Conservation (phyloP, 2,888 invertebrate genomes). For the Palloptera scutellata region DNA sequence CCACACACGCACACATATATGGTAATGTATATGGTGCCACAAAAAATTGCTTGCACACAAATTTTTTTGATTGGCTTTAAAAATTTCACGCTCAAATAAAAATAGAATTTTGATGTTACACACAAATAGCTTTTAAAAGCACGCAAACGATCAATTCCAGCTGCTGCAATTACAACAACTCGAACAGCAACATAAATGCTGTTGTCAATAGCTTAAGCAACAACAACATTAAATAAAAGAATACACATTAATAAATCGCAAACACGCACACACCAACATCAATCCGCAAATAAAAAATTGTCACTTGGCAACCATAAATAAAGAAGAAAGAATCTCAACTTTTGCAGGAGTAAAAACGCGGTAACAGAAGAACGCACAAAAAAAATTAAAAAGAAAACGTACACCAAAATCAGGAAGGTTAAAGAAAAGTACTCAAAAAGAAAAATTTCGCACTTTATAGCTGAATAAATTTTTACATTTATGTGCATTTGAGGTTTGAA, state of each 20-base stretch:
- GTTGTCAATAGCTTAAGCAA: slow-evolving; percentile 20
- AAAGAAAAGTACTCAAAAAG: not conserved
- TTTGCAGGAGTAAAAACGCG: no score
- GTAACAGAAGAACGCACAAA: not conserved
- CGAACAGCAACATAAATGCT: slow-evolving; percentile 17
- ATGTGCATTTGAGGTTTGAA: not conserved
- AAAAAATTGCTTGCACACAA: not conserved
- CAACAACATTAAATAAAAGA: slow-evolving; percentile 14
- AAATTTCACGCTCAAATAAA: slow-evolving; percentile 23
- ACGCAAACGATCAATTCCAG: not conserved
- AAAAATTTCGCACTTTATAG: slow-evolving; percentile 3
- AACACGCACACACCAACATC: slow-evolving; percentile 9
- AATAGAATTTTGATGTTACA: slow-evolving; percentile 12
- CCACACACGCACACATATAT: not conserved
- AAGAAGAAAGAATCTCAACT: no score
- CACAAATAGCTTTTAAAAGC: slow-evolving; percentile 4
- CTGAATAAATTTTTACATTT: slow-evolving; percentile 4
- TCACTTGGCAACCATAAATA: not conserved
- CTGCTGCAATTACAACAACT: slow-evolving; percentile 25
- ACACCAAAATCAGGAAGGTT: not conserved
- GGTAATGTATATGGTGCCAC: not conserved
- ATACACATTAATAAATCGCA: not conserved
- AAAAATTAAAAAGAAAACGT: not conserved
- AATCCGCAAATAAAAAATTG: slow-evolving; percentile 25
- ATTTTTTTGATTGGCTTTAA: slow-evolving; percentile 27